phyloP scores from a whole-genome alignment of 2,113 vertebrate genomes.

The Poeciliopsis retropinna region DNA sequence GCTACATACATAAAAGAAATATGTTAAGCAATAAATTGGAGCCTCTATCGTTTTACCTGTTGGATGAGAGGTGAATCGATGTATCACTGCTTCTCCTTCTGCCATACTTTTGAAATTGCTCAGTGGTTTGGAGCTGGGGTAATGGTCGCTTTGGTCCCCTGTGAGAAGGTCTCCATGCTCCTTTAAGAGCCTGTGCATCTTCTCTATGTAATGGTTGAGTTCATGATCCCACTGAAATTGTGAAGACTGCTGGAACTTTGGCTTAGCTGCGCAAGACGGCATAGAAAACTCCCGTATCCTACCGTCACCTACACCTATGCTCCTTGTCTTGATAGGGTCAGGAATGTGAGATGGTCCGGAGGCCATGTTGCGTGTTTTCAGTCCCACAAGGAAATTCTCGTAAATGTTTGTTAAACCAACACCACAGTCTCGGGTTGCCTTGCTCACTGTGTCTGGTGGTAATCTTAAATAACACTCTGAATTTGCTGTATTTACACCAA shows the following conservation, averaged over 20 bases:
- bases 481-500: slow-evolving; percentile 84
- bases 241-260: slow-evolving; percentile 27
- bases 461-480: slow-evolving; percentile 73
- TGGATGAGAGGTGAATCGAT: slow-evolving; percentile 27
- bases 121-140: slow-evolving; percentile 79
- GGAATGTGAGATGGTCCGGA: slow-evolving; percentile 86
- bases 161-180: slow-evolving; percentile 90
- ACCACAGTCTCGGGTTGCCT: slow-evolving; percentile 87
- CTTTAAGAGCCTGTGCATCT: slow-evolving; percentile 86
- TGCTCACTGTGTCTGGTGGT: slow-evolving; percentile 51
- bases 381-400: slow-evolving; percentile 91
- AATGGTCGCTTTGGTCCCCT: slow-evolving; percentile 83
- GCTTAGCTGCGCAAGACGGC: slow-evolving; percentile 27
- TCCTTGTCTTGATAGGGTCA: slow-evolving; percentile 82
- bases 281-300: slow-evolving; percentile 64
- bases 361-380: slow-evolving; percentile 93
- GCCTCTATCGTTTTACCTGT: slow-evolving; percentile 51
- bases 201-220: slow-evolving; percentile 92
- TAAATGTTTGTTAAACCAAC: slow-evolving; percentile 87
- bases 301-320: slow-evolving; percentile 88
- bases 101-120: slow-evolving; percentile 80
- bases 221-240: slow-evolving; percentile 75
- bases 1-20: too few relatives aligned
- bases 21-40: background rate
- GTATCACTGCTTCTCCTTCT: slow-evolving; percentile 75